phyloP scores from a whole-genome alignment of 2,113 vertebrate genomes.

The Muntiacus muntjak region DNA sequence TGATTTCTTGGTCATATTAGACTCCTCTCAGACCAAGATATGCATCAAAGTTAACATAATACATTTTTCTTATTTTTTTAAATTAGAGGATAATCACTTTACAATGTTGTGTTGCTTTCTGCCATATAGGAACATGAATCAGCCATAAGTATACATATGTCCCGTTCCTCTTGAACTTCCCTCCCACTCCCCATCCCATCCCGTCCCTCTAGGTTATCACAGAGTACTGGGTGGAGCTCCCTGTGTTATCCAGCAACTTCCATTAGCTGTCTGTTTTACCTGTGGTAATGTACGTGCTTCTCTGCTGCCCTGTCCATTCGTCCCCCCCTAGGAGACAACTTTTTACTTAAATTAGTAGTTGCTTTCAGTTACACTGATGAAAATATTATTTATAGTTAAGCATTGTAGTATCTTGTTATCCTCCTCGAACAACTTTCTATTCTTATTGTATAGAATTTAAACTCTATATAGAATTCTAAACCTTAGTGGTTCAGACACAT shows the following conservation, averaged over 20 bases:
- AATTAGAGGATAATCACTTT: not conserved
- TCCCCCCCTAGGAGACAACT: not conserved
- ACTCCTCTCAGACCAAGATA: not conserved
- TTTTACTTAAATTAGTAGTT: not conserved
- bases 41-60: not conserved
- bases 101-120: not conserved
- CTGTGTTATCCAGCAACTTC: not conserved
- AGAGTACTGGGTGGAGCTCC: not conserved
- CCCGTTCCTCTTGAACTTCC: not conserved
- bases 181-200: not conserved
- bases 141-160: not conserved
- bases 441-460: not conserved
- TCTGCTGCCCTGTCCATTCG: not conserved
- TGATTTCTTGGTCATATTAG: not conserved
- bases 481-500: not conserved
- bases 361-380: not conserved
- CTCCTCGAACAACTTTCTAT: not conserved
- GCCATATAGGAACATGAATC: not conserved
- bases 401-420: not conserved
- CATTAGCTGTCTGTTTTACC: not conserved
- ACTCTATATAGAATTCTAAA: not conserved
- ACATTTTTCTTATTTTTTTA: not conserved
- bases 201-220: not conserved
- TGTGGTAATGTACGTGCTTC: not conserved
- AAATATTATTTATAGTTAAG: slow-evolving; percentile 5